Evolutionary conservation across 2,797 vertebrate genomes (phyloP), one percentile per base, ranked within the genome.

Genomic region (Alosa sapidissima): DNA sequence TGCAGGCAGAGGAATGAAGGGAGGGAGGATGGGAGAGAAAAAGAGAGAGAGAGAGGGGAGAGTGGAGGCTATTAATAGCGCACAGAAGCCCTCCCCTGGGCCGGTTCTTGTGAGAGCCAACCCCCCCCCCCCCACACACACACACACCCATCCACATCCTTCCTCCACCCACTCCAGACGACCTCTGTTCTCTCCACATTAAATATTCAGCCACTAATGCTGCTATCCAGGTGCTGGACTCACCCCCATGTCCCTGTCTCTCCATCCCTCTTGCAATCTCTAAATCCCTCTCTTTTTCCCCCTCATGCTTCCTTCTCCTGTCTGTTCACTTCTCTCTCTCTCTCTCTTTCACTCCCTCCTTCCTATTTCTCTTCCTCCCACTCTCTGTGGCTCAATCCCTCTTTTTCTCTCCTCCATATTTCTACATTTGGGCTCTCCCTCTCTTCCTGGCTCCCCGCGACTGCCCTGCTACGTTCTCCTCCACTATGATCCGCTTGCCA

Each of bases 161-260:
- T 28, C 9, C 28, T 81, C 85, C 84, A 83, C 82, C 82, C 85
- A 83, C 85, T 87, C 65, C 47, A 84, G 68, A 86, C 81, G 86
- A 84, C 83, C 85, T 86, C 65, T 92, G 93, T 91, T 91, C 90
- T 88, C 89, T 52, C 14, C 85, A 86, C 85, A 92, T 92, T 90
- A 92, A 92, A 94, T 93, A 93, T 93, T 92, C 88, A 89, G 86
- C 89, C 89, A 89, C 91, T 89, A 90, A 88, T 90, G 88, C 88
- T 84, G 82, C 85, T 86, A 85, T 55, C 81, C 87, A 85, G 84
- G 81, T 84, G 83, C 83, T 82, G 33, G 51, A 49, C 78, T 81
- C 49, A 47, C 5, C 72, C 36, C 72, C 36, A 47, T 47, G 41
- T 21, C 41, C 45, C 16, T 78, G 3, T 84, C 78, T 55, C 41